Percentiles rank a stretch among this genome's conserved stretches.
These are phyloP conservation scores for Dendropsophus ebraccatus DNA, from an alignment of 2,113 vertebrate species.

Conservation along the genomic window DNA sequence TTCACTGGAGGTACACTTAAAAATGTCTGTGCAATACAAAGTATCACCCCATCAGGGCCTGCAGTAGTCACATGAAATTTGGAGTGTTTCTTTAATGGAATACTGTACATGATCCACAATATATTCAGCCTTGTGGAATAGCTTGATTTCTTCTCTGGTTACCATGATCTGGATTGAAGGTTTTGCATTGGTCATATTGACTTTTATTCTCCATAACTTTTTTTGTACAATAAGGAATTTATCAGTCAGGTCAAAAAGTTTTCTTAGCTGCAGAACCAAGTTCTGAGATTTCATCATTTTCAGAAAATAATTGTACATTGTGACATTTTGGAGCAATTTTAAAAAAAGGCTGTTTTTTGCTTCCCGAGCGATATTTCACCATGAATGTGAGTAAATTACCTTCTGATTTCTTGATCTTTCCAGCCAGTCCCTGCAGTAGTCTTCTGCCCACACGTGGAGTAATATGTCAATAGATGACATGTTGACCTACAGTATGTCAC, in stretches of 20 bases:
- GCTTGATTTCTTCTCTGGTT: too few species aligned
- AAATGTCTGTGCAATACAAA: too few species aligned
- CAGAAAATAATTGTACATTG: not conserved
- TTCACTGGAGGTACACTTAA: too few species aligned
- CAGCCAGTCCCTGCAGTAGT: not conserved
- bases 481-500: slow-evolving; percentile 1
- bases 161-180: too few species aligned
- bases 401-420: not conserved
- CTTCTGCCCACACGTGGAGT: slow-evolving; percentile 28
- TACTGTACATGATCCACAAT: too few species aligned
- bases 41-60: too few species aligned
- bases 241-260: not conserved
- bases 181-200: not conserved
- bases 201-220: not conserved
- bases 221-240: not conserved
- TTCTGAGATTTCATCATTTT: not conserved
- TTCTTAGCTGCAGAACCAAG: not conserved
- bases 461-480: slow-evolving; percentile 39
- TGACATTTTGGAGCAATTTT: slow-evolving; percentile 17
- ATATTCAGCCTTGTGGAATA: not conserved
- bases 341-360: not conserved
- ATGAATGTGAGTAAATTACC: not conserved
- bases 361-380: not conserved
- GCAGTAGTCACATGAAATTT: too few species aligned
- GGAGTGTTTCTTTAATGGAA: too few species aligned